Base-by-base conservation (phyloP, 2,113 vertebrate genomes). In the Dasyprocta punctata region DNA sequence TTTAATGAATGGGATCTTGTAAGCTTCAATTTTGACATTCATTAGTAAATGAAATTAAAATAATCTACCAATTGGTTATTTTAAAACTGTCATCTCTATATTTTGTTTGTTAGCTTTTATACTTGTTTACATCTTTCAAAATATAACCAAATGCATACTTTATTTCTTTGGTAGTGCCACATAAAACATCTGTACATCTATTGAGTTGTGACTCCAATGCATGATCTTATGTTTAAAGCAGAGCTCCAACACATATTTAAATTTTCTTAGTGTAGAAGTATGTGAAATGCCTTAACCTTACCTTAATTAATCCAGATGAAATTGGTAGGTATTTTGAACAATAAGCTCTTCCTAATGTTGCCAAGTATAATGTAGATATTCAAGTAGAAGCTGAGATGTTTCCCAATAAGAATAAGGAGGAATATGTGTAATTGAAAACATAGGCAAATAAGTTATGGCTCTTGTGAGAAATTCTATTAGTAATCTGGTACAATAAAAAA, bases 121-220 rank as follows among this genome's bases (percentile, higher is more conserved):
- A 22, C 10, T 12, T 49, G 5, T 41, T 71, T 56, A 14, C 7
- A 80, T 14, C 49, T 71, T 41, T 26, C 38, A 54, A 54, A 30
- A 30, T 47, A 41, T 41, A 91, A 7, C 16, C 3, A 90, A 69
- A 19, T 36, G 0, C 26, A 41, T 85, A 75, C 4, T 47, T 58
- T 41, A 92, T 52, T 44, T 69, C 1, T 38, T 56, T 38, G 24
- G 2, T 24, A 49, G 22, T 30, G 54, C 19, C 38, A 16, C 85
- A 78, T 84, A 58, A 47, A 65, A 86, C 8, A 17, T 49, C n/a
- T 58, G 9, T 4, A 17, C 20, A 0, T 0, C 8, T 7, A 63
- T 56, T 60, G 6, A 0, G 1, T 16, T 16, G 1, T 38, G 26
- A 63, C 17, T 16, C 38, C 22, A 5, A 2, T n/a, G 20, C 8